Percentiles rank a stretch among this genome's conserved stretches.
Conservation (phyloP, 2,797 vertebrate species). For the Cyprinella venusta region DNA sequence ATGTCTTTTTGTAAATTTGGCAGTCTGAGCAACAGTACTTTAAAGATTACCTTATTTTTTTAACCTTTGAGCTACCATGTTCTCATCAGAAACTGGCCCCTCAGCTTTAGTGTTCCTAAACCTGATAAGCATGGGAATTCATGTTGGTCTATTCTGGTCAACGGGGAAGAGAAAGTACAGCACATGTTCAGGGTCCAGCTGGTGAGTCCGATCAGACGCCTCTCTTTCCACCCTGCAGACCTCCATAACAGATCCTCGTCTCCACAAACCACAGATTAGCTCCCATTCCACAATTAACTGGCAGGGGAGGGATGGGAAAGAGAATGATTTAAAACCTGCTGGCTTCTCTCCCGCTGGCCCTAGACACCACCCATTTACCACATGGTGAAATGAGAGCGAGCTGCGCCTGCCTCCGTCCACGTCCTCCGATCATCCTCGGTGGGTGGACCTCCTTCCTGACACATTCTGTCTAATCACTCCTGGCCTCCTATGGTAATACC, state of each 20-base stretch:
- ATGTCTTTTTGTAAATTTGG: neutral
- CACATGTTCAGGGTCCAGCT: neutral
- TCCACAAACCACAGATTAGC: conserved; percentile 33
- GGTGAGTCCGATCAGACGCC: conserved; percentile 5
- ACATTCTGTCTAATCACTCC: conserved; percentile 38
- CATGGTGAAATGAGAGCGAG: conserved; percentile 32
- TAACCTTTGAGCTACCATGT: neutral
- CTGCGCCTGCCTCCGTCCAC: neutral
- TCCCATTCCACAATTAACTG: conserved; percentile 37
- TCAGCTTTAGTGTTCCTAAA: neutral
- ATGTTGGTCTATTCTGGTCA: conserved; percentile 7
- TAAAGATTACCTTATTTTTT: neutral
- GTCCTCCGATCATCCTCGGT: conserved; percentile 16
- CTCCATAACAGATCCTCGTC: conserved; percentile 15
- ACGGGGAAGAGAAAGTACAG: neutral
- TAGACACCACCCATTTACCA: conserved; percentile 34
- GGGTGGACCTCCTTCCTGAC: conserved; percentile 29
- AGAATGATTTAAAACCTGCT: conserved; percentile 33
- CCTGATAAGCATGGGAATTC: neutral
- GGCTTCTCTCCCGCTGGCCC: conserved; percentile 27
- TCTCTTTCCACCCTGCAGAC: conserved; percentile 18
- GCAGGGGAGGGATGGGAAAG: conserved; percentile 13
- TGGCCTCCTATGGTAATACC: conserved; percentile 26
- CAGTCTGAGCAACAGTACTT: neutral
- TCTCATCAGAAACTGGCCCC: neutral